Evolutionary conservation across 1,140 invertebrate species (phyloP).

Genomic region (Neodiprion fabricii): DNA sequence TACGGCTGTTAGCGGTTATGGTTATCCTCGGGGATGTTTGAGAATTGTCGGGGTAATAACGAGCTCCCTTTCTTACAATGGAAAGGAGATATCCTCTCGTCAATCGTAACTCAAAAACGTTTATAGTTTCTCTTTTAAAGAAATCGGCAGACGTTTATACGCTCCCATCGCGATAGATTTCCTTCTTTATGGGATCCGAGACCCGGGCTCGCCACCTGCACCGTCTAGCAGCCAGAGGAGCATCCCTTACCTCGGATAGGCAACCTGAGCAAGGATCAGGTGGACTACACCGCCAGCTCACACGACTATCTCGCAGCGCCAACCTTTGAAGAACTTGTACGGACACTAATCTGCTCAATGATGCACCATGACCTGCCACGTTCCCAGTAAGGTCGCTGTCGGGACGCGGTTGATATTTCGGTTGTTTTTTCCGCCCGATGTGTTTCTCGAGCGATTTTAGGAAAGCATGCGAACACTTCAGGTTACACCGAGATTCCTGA

Average conservation of each 20-base stretch:
- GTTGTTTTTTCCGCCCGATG: too few relatives aligned
- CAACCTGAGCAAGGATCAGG: conserved; percentile 4
- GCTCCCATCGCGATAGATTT: conserved; percentile 5
- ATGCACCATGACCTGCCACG: conserved; percentile 27
- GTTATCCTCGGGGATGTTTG: too few relatives aligned
- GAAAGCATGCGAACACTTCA: too few relatives aligned
- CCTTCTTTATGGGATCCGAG: conserved; percentile 2
- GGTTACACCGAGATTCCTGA: too few relatives aligned
- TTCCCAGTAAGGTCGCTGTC: neutral
- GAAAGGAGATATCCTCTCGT: neutral
- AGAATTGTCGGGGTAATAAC: too few relatives aligned
- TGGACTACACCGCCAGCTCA: neutral
- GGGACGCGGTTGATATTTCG: neutral
- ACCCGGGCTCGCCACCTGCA: neutral
- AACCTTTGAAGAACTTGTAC: conserved; percentile 5
- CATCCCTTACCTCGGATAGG: neutral
- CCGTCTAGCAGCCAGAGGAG: neutral
- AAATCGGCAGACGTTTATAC: neutral
- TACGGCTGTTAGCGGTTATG: too few relatives aligned
- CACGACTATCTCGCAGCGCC: conserved; percentile 3
- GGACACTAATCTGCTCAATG: conserved; percentile 33
- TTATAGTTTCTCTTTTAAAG: neutral
- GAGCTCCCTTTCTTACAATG: too few relatives aligned
- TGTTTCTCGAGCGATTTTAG: too few relatives aligned
- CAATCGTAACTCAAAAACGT: conserved; percentile 1